phyloP scores from a whole-genome alignment of 2,797 vertebrate genomes.

The Micrastur ruficollis region DNA sequence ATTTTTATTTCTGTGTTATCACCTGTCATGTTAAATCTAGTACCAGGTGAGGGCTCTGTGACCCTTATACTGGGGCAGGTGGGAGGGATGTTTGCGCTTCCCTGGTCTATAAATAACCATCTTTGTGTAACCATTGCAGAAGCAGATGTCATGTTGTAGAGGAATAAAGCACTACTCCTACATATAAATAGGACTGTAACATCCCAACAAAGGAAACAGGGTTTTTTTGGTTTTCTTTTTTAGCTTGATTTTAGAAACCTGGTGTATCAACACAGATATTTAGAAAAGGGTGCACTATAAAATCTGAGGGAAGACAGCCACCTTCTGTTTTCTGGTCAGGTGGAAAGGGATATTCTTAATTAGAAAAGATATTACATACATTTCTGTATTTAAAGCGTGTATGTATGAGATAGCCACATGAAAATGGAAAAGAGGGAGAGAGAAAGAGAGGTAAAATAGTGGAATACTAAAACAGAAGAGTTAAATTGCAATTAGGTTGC shows the following conservation, averaged over 20 bases:
- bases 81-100: background rate
- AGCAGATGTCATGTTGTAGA: background rate
- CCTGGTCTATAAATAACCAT: slow-evolving; percentile 33
- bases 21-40: slow-evolving; percentile 38
- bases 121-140: slow-evolving; percentile 22
- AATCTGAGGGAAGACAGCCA: background rate
- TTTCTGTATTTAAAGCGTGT: background rate
- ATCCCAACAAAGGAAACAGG: background rate
- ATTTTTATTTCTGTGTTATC: slow-evolving; percentile 20
- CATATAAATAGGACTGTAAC: background rate
- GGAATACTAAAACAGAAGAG: background rate
- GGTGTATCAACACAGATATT: background rate
- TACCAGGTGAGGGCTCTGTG: slow-evolving; percentile 42
- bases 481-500: background rate
- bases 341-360: background rate
- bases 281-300: background rate
- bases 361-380: background rate
- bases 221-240: background rate
- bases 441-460: background rate
- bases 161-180: background rate
- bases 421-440: background rate
- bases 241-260: background rate
- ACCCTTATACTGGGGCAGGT: background rate
- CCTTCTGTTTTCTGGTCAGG: background rate
- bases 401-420: background rate